A percentile compares a stretch with the other conserved stretches of the same genome.
Evolutionary conservation across 2,113 vertebrate species (phyloP).

Genomic region (Leiothrix lutea): DNA sequence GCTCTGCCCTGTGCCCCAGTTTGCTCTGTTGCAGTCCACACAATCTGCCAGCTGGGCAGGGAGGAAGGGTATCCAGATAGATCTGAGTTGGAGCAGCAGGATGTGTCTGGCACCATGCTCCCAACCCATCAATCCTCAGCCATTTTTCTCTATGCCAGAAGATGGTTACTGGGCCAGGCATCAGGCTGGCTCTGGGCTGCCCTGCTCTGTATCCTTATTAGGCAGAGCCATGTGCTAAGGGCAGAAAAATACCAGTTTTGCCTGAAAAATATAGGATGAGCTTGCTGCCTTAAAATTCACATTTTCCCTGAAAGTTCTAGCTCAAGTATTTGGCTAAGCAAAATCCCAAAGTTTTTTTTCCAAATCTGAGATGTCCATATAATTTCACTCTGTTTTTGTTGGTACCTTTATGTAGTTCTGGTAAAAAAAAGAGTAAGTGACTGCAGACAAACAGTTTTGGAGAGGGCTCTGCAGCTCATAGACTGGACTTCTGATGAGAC

Average conservation of each 20-base stretch:
- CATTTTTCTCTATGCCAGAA: constrained; percentile 41
- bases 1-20: not conserved
- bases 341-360: not conserved
- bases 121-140: constrained; percentile 32
- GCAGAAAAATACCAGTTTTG: not conserved
- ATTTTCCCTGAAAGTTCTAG: not conserved
- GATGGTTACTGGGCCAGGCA: not conserved
- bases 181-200: not conserved
- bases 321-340: not conserved
- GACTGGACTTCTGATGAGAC: not conserved
- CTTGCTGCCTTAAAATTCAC: not conserved
- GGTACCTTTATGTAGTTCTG: not conserved
- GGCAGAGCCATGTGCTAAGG: not conserved
- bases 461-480: not conserved
- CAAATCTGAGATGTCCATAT: not conserved
- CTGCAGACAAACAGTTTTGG: not conserved
- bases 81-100: not conserved
- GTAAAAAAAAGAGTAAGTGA: not conserved
- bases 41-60: not conserved
- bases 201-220: constrained; percentile 2
- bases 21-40: not conserved
- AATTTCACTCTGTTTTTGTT: not conserved
- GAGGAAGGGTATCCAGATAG: not conserved
- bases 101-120: constrained; percentile 3
- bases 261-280: not conserved